Evolutionary conservation across 1,140 invertebrate species (phyloP).

Genomic region (Himalopsyche phryganea): DNA sequence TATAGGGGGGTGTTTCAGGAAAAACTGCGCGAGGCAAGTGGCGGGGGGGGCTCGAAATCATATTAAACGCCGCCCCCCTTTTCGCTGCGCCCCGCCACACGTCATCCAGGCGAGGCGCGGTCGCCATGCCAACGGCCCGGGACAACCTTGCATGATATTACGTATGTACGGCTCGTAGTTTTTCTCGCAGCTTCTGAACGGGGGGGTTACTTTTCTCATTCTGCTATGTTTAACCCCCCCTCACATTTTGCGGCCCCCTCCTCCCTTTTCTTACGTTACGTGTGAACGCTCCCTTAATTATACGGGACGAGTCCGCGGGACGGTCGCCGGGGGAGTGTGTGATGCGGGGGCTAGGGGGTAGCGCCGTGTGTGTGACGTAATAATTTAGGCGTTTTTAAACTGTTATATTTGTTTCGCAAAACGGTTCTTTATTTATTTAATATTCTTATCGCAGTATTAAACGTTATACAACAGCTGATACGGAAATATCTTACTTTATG

Average conservation of each 20-base stretch:
- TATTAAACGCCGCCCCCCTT: conserved; percentile 52
- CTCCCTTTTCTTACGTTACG: conserved; percentile 17
- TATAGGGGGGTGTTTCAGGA: too few relatives aligned
- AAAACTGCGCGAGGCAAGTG: conserved; percentile 14
- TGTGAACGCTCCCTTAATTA: conserved; percentile 34
- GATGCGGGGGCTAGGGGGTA: not conserved
- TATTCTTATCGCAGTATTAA: too few relatives aligned
- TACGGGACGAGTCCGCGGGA: conserved; percentile 3
- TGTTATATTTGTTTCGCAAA: not conserved
- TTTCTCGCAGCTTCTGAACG: conserved; percentile 40
- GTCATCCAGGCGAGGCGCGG: conserved; percentile 28
- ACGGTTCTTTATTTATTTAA: not conserved
- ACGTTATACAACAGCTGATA: too few relatives aligned
- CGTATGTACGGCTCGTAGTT: conserved; percentile 36
- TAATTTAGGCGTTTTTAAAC: too few relatives aligned
- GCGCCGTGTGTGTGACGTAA: not conserved
- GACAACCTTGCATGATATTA: conserved; percentile 37
- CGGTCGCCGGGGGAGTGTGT: too few relatives aligned
- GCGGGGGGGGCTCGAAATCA: conserved; percentile 30
- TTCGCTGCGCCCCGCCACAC: conserved; percentile 37
- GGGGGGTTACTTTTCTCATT: conserved; percentile 7
- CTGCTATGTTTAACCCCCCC: conserved; percentile 17
- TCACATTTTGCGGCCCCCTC: too few relatives aligned
- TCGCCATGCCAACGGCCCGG: conserved; percentile 35
- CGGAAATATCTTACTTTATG: too few relatives aligned